Percentiles rank a stretch among this genome's conserved stretches.
phyloP scores from a whole-genome alignment of 2,888 invertebrate genomes.

The Spilarctia lutea region DNA sequence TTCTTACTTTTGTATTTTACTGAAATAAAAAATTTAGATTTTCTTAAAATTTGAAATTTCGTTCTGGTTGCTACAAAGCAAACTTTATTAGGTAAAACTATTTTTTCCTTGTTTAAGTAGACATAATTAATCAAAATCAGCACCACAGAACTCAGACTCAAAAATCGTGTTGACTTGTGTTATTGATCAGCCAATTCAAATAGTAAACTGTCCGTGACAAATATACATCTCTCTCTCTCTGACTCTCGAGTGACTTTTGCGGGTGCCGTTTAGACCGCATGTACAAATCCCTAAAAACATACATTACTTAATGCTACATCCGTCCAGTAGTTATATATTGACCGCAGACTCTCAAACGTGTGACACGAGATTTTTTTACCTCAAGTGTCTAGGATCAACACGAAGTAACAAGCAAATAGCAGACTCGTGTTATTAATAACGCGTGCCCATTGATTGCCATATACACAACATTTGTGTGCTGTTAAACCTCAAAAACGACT shows the following conservation, averaged over 20 bases:
- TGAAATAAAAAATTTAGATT: too few species aligned
- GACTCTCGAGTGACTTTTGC: too few species aligned
- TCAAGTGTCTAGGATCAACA: background rate
- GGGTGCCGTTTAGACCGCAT: background rate
- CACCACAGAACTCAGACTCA: too few species aligned
- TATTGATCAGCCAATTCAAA: too few species aligned
- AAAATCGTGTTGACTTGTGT: too few species aligned
- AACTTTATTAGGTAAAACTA: too few species aligned
- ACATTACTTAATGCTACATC: background rate
- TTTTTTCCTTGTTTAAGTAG: too few species aligned
- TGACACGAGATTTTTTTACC: background rate
- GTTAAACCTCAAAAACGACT: background rate
- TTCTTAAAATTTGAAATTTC: too few species aligned
- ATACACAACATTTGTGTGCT: background rate
- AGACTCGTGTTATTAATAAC: background rate
- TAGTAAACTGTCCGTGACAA: background rate
- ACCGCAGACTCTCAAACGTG: background rate
- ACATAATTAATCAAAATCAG: too few species aligned
- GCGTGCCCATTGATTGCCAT: background rate
- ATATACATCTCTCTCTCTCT: too few species aligned
- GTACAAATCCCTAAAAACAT: background rate
- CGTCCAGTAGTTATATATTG: background rate
- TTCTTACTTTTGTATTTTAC: too few species aligned
- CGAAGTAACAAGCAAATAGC: background rate
- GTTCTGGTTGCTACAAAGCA: too few species aligned